phyloP scores from a whole-genome alignment of 2,113 vertebrate species.

The Sinocyclocheilus anshuiensis region DNA sequence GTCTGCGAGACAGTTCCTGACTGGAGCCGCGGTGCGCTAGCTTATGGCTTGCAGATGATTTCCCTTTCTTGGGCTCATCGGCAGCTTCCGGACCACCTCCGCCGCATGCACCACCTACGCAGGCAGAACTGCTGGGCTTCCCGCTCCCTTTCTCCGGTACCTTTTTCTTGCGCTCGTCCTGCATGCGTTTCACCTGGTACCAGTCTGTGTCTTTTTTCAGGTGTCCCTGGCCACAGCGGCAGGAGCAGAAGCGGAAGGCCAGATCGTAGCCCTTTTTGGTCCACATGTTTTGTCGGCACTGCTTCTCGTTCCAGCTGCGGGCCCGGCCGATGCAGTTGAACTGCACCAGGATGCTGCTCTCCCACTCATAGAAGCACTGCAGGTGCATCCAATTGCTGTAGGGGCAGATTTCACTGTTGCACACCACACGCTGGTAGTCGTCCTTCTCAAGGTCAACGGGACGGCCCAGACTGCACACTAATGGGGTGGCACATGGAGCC shows the following conservation, averaged over 20 bases:
- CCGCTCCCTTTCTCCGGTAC: constrained; percentile 80
- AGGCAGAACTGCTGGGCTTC: constrained; percentile 67
- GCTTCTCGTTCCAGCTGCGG: constrained; percentile 98
- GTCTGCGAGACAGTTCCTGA: constrained; percentile 87
- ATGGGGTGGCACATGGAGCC: constrained; percentile 89
- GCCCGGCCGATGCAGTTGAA: constrained; percentile 98
- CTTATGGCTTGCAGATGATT: constrained; percentile 74
- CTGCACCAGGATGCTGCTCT: constrained; percentile 97
- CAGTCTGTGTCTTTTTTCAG: constrained; percentile 98
- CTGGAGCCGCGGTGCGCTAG: constrained; percentile 79
- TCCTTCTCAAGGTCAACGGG: constrained; percentile 93
- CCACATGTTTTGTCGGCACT: constrained; percentile 99
- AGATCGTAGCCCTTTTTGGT: constrained; percentile 98
- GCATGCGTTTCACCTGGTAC: constrained; percentile 95
- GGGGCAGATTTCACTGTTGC: constrained; percentile 94
- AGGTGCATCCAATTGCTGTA: constrained; percentile 97
- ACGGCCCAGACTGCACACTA: constrained; percentile 89
- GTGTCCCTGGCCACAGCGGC: constrained; percentile 95
- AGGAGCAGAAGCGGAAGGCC: constrained; percentile 97
- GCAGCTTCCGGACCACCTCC: constrained; percentile 64
- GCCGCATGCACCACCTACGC: background rate
- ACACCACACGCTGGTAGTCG: constrained; percentile 96
- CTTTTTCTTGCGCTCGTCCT: constrained; percentile 96
- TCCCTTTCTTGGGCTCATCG: constrained; percentile 89
- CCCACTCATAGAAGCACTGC: constrained; percentile 99